Evolutionary conservation across 2,888 invertebrate genomes (phyloP).

Genomic region (Anorthoa munda): DNA sequence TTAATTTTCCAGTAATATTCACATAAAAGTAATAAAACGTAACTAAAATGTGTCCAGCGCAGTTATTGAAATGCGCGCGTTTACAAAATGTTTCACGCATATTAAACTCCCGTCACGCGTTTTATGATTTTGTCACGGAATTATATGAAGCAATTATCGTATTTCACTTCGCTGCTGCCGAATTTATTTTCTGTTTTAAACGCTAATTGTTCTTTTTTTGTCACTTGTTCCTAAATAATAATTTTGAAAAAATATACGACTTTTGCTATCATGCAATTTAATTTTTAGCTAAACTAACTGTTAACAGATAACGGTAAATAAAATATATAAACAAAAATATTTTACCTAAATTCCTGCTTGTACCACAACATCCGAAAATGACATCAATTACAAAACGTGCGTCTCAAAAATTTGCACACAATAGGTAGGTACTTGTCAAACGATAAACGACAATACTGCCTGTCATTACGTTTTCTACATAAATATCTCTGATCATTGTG

Average conservation of each 20-base stretch:
- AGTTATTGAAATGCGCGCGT: slow-evolving; percentile 50
- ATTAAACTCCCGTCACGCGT: slow-evolving; percentile 60
- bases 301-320: too few species aligned
- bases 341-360: background rate
- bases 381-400: background rate
- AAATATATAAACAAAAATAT: too few species aligned
- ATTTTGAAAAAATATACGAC: too few species aligned
- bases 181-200: slow-evolving; percentile 39
- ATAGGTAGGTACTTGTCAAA: slow-evolving; percentile 28
- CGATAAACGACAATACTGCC: slow-evolving; percentile 36
- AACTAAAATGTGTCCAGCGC: slow-evolving; percentile 34
- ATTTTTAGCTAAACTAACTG: too few species aligned
- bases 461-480: slow-evolving; percentile 52
- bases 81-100: slow-evolving; percentile 59
- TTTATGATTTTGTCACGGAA: slow-evolving; percentile 56
- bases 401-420: slow-evolving; percentile 38
- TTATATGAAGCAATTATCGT: slow-evolving; percentile 53
- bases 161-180: slow-evolving; percentile 45
- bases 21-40: slow-evolving; percentile 32
- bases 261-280: too few species aligned
- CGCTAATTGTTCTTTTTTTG: background rate
- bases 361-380: background rate
- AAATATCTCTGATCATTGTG: slow-evolving; percentile 49
- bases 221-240: background rate
- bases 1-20: slow-evolving; percentile 36